These are phyloP conservation scores for Lethrus apterus DNA, from an alignment of 1,140 invertebrate species.

Conservation along the genomic window DNA sequence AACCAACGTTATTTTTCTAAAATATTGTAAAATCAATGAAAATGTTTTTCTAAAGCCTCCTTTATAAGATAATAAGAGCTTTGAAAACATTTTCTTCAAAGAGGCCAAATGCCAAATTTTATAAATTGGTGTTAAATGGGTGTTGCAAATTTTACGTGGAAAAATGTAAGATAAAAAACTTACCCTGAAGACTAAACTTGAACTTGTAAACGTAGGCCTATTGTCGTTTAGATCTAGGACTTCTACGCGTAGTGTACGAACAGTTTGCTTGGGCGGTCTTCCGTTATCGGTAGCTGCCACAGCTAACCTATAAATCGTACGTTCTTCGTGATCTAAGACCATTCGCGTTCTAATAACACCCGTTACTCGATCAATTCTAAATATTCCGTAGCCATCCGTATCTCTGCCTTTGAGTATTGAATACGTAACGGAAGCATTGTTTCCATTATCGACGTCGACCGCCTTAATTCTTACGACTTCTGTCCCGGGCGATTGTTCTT, in stretches of 20 bases:
- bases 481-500: slow-evolving; percentile 72
- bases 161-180: no score
- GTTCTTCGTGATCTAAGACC: slow-evolving; percentile 84
- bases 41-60: no score
- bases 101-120: no score
- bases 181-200: slow-evolving; percentile 79
- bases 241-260: slow-evolving; percentile 75
- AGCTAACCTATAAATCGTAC: slow-evolving; percentile 74
- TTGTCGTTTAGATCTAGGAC: slow-evolving; percentile 88
- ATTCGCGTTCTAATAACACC: slow-evolving; percentile 83
- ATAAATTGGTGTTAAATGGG: no score
- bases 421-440: slow-evolving; percentile 84
- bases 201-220: slow-evolving; percentile 82
- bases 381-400: slow-evolving; percentile 74
- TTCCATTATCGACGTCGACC: slow-evolving; percentile 76
- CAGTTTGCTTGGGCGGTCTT: slow-evolving; percentile 67
- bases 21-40: no score
- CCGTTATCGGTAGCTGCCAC: slow-evolving; percentile 83
- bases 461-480: slow-evolving; percentile 81
- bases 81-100: no score
- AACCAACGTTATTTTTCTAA: no score
- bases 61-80: no score
- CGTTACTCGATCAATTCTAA: slow-evolving; percentile 76
- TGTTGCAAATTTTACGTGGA: no score
- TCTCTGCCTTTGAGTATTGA: slow-evolving; percentile 76